phyloP scores from a whole-genome alignment of 2,797 vertebrate species.

The Furcifer pardalis region DNA sequence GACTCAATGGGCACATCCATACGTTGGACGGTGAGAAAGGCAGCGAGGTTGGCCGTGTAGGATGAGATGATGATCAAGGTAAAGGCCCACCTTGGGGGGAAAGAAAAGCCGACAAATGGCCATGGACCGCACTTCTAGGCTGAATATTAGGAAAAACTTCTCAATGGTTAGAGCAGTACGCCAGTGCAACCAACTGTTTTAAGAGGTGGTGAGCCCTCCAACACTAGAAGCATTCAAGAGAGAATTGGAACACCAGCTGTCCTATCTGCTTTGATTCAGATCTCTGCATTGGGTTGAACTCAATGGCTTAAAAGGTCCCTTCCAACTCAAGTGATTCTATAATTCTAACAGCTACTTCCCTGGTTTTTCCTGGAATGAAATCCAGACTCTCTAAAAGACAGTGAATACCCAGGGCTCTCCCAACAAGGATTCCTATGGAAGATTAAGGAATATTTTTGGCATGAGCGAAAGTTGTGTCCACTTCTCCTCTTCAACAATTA shows the following conservation, averaged over 20 bases:
- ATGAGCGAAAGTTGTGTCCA: not conserved
- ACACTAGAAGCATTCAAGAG: too few relatives aligned
- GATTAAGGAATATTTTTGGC: not conserved
- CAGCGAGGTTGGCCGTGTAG: slow-evolving; percentile 98
- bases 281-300: too few relatives aligned
- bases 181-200: too few relatives aligned
- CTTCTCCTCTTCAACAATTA: not conserved
- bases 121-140: fast-evolving
- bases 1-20: slow-evolving; percentile 99
- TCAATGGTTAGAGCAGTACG: too few relatives aligned
- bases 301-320: too few relatives aligned
- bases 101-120: not conserved
- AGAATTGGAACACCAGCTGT: too few relatives aligned
- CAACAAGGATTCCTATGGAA: not conserved
- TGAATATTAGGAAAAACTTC: too few relatives aligned
- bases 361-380: not conserved
- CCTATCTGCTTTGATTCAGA: too few relatives aligned
- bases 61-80: slow-evolving; percentile 99
- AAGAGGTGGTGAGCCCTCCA: too few relatives aligned
- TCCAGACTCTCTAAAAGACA: too few relatives aligned
- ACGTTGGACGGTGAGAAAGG: slow-evolving; percentile 96
- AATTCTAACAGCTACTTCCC: not conserved
- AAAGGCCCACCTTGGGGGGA: slow-evolving; percentile 92
- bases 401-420: not conserved
- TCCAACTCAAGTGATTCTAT: too few relatives aligned